Conservation (phyloP, 2,888 invertebrate genomes). For the Patella caerulea region DNA sequence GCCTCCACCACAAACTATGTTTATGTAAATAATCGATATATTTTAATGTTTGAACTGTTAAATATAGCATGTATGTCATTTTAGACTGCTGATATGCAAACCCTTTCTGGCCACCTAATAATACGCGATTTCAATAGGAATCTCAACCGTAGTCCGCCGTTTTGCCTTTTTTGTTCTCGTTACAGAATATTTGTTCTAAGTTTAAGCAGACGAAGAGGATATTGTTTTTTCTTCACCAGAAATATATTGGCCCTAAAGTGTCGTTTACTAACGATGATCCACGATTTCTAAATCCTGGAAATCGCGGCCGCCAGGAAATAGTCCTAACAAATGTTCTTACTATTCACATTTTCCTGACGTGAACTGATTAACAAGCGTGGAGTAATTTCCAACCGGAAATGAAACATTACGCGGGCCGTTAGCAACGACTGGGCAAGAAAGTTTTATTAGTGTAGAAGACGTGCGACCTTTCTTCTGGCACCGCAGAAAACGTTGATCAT, state of each 20-base stretch:
- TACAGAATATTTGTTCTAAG: no score
- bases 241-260: background rate
- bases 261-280: conserved; percentile 4
- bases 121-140: no score
- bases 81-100: no score
- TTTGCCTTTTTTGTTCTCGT: no score
- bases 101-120: no score
- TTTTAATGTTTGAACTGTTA: no score
- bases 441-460: background rate
- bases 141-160: no score
- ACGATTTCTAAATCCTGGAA: background rate
- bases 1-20: no score
- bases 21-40: no score
- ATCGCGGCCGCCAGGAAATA: background rate
- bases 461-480: conserved; percentile 5
- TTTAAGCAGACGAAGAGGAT: no score
- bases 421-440: background rate
- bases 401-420: conserved; percentile 5
- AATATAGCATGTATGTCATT: no score
- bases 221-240: no score
- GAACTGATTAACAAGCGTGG: conserved; percentile 12
- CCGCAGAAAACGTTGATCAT: background rate
- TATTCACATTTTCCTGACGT: conserved; percentile 7
- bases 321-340: background rate
- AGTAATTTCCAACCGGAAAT: conserved; percentile 11